Evolutionary conservation across 1,140 invertebrate genomes (phyloP).

Genomic region (Cotesia glomerata): DNA sequence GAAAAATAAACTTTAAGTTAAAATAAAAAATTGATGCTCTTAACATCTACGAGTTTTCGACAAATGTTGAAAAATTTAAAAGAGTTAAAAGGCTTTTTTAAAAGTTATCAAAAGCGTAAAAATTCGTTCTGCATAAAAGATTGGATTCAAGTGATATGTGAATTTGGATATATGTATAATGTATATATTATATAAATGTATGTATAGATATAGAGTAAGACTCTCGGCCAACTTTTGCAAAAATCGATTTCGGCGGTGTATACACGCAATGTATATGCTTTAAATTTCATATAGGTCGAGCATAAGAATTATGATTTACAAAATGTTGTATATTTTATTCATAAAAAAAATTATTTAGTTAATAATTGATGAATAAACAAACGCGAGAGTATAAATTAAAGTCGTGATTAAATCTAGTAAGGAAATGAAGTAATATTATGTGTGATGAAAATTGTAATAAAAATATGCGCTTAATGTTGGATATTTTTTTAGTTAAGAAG

Average conservation of each 20-base stretch:
- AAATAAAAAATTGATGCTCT: neutral
- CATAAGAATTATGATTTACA: neutral
- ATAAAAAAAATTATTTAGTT: neutral
- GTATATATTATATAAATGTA: too few species aligned
- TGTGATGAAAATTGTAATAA: too few species aligned
- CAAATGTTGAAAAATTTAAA: neutral
- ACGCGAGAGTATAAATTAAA: neutral
- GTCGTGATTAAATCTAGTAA: neutral
- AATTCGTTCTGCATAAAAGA: neutral
- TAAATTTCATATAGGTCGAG: constrained; percentile 2
- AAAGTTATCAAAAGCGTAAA: constrained; percentile 8
- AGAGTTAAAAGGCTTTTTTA: neutral
- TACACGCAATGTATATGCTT: constrained; percentile 8
- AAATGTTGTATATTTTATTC: neutral
- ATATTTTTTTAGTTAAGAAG: neutral
- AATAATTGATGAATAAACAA: neutral
- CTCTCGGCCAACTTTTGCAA: constrained; percentile 21
- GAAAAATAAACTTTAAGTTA: neutral
- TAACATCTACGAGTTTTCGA: neutral
- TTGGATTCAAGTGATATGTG: neutral
- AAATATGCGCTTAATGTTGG: neutral
- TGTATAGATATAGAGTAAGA: neutral
- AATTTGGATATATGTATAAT: neutral
- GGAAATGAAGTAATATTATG: too few species aligned
- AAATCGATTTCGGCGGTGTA: constrained; percentile 23